Evolutionary conservation across 2,888 invertebrate species (phyloP), one percentile per base, ranked within the genome.

Genomic region (Hedychridium roseum): DNA sequence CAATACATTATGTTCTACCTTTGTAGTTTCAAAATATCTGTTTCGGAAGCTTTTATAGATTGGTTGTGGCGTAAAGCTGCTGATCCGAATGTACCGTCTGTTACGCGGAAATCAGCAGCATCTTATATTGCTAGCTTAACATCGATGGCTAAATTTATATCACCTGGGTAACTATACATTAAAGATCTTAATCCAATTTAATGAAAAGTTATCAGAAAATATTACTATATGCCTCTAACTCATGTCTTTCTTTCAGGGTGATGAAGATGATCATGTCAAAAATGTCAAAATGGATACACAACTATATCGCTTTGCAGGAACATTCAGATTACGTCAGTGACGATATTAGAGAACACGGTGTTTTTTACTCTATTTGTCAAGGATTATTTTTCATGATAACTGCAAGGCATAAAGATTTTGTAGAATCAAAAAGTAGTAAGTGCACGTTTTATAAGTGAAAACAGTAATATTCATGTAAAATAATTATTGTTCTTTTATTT

Each of bases 331-430:
- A 80, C 57, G 74, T 82, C 0, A 82, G 82, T 62, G 80, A 82
- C 9, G 88, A 89, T 60, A 70, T 86, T 0, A 85, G 88, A 64
- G 85, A 88, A 0, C 96, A 98, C 73, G 84, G 88, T 2, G 90
- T 95, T 0, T 98, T 98, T 80, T 96, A 95, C 74, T 87, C 92
- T 1, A 86, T 94, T 2, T 96, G 96, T 64, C 97, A 98, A 78
- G 88, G 93, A 0, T 82, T 97, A 32, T 97, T 98, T 81, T 96
- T 97, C 79, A 82, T 96, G 11, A 88, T 98, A 50, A 90, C 92
- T 0, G 97, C 96, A 76, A 87, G 94, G 50, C 91, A 94, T 74
- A 88, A 88, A 64, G 90, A 95, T 71, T 82, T 97, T 62, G 87
- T 93, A 31, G 83, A 83, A 45, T 86, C 83, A 64, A 87, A 87